Conservation (phyloP, 1,140 invertebrate species). For the Contarinia nasturtii region DNA sequence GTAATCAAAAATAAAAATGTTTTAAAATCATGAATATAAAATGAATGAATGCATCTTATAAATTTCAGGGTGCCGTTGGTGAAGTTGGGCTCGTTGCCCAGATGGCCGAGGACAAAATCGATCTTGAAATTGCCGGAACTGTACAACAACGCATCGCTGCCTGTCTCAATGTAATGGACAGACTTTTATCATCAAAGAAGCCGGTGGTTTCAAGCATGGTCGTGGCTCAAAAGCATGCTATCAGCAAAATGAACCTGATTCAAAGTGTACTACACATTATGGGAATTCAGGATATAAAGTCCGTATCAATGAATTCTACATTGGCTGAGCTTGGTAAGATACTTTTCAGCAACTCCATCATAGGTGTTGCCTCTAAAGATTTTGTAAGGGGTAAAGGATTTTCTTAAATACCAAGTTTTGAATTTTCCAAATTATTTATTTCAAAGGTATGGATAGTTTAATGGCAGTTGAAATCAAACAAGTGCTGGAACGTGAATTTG, state of each 20-base stretch:
- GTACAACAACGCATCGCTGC: conserved; percentile 65
- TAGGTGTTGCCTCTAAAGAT: too few species aligned
- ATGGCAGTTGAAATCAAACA: conserved; percentile 82
- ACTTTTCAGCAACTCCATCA: too few species aligned
- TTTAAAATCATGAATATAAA: too few species aligned
- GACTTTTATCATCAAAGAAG: conserved; percentile 41
- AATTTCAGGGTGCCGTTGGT: conserved; percentile 24
- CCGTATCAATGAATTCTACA: conserved; percentile 38
- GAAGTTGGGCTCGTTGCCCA: conserved; percentile 59
- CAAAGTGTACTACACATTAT: conserved; percentile 44
- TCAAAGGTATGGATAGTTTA: conserved; percentile 69
- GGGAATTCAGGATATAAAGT: conserved; percentile 32
- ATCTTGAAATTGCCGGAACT: conserved; percentile 58
- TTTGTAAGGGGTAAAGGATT: too few species aligned
- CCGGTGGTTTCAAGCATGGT: conserved; percentile 61
- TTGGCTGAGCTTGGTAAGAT: conserved; percentile 73
- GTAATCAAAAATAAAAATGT: conserved; percentile 30
- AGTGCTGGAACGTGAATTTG: conserved; percentile 63
- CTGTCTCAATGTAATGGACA: conserved; percentile 47
- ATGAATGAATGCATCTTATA: too few species aligned
- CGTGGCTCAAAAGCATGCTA: conserved; percentile 45
- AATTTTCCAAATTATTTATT: conserved; percentile 23
- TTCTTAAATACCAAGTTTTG: too few species aligned
- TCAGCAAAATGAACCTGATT: conserved; percentile 35
- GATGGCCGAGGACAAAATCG: conserved; percentile 59